Percentiles rank a stretch among this genome's conserved stretches.
phyloP scores from a whole-genome alignment of 2,888 invertebrate species.

The Melanostoma scalare region DNA sequence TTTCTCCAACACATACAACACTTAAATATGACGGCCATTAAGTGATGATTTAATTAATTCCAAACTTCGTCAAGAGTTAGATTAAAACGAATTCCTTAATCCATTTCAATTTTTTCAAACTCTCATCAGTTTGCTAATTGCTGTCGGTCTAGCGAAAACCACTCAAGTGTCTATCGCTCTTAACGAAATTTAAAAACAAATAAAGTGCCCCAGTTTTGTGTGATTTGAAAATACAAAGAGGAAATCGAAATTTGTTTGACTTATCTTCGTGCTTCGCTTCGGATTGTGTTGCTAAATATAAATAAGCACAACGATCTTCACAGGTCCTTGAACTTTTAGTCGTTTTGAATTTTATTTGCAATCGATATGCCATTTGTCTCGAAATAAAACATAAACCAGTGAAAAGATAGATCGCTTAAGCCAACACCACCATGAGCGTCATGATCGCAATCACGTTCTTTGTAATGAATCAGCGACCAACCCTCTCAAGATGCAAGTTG shows the following conservation, averaged over 20 bases:
- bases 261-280: constrained; percentile 20
- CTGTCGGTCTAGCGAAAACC: constrained; percentile 48
- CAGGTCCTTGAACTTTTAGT: constrained; percentile 66
- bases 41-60: constrained; percentile 71
- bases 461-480: constrained; percentile 58
- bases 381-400: constrained; percentile 44
- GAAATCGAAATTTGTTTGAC: constrained; percentile 21
- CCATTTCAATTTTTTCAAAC: constrained; percentile 60
- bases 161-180: constrained; percentile 28
- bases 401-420: constrained; percentile 19
- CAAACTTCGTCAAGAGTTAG: constrained; percentile 49
- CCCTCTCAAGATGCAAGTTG: constrained; percentile 55
- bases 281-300: constrained; percentile 31
- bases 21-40: constrained; percentile 40
- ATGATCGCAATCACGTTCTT: constrained; percentile 61
- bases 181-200: constrained; percentile 12
- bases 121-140: constrained; percentile 64
- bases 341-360: constrained; percentile 39
- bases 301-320: constrained; percentile 36
- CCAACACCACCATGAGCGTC: constrained; percentile 27
- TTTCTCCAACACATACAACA: constrained; percentile 18
- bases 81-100: constrained; percentile 64
- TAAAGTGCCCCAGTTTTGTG: constrained; percentile 8
- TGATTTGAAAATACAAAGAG: background rate
- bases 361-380: constrained; percentile 50